Evolutionary conservation across 2,888 invertebrate species (phyloP), one percentile per base, ranked within the genome.

Genomic region (Diarsia mendica): DNA sequence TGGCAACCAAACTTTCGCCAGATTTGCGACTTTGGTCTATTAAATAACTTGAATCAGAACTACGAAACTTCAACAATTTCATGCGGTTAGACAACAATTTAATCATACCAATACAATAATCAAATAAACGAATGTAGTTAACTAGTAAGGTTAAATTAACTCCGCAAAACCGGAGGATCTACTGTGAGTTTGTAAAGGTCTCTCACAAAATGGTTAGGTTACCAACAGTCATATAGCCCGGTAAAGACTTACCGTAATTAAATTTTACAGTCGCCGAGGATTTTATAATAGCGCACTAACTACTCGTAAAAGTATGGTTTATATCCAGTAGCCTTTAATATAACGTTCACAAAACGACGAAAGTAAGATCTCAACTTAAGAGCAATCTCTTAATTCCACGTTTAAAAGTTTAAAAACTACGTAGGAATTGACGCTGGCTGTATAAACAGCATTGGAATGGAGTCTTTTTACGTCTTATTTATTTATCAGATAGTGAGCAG

Each of bases 401-500:
- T 69, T 80, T 68, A 66, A 66, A 79, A 74, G 11, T 72, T 80
- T 68, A 66, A 68, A 79, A 77, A 71, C 49, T 60, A 46, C 58
- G 28, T 53, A 68, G 61, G 70, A 73, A 68, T 67, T 75, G 39
- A 55, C 33, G 9, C 33, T 28, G 20, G 44, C n/a, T 23, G 39
- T 60, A 51, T 51, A 67, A 70, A 46, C 58, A 69, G 60, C 65
- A 67, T 64, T 13, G 63, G 71, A 73, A 60, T 83, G 15, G 46
- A 79, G 67, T 5, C 66, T 64, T 75, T 79, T 82, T 74, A 70
- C 61, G 33, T 77, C 72, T 70, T 75, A 61, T 73, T 75, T 80
- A 75, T 83, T 78, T 79, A 87, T 81, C 86, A 79, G 84, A 86
- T 83, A 76, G 77, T 64, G 58, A 84, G 58, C 53, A 46, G 58